These are phyloP conservation scores for Pachliopta kotzebuea DNA, from an alignment of 2,888 invertebrate species.

Conservation along the genomic window DNA sequence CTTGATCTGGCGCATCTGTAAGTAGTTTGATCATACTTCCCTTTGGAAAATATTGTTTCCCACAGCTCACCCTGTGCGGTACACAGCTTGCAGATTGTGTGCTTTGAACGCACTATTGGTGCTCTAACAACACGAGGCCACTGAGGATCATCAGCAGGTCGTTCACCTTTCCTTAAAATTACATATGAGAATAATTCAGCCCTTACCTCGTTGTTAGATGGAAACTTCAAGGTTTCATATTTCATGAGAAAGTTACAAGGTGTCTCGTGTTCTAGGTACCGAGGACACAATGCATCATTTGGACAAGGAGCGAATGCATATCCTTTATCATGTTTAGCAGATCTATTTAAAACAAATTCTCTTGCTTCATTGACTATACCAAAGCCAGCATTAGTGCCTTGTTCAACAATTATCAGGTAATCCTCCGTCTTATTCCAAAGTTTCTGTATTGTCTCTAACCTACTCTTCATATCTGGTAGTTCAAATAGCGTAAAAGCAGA, in stretches of 20 bases:
- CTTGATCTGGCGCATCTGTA: constrained; percentile 87
- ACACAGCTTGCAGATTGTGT: constrained; percentile 89
- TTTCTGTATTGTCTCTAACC: constrained; percentile 86
- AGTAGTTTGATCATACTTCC: constrained; percentile 87
- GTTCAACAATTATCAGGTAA: constrained; percentile 91
- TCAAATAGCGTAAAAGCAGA: constrained; percentile 92
- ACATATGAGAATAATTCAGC: constrained; percentile 88
- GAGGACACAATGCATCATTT: constrained; percentile 89
- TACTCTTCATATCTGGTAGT: constrained; percentile 82
- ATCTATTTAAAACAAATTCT: constrained; percentile 85
- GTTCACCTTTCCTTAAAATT: constrained; percentile 87
- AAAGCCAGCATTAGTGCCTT: constrained; percentile 91
- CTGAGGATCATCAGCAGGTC: constrained; percentile 70
- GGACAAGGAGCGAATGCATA: constrained; percentile 93
- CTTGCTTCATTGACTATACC: constrained; percentile 91
- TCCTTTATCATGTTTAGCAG: constrained; percentile 59
- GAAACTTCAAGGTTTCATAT: constrained; percentile 81
- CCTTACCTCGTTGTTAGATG: constrained; percentile 55
- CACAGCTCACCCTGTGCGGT: constrained; percentile 86
- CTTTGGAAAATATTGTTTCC: constrained; percentile 88
- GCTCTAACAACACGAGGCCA: constrained; percentile 92
- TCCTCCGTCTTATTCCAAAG: constrained; percentile 93
- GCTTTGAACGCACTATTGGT: constrained; percentile 84
- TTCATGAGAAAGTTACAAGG: constrained; percentile 89
- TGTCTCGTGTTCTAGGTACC: constrained; percentile 81